Percentiles rank a stretch among this genome's conserved stretches.
These are phyloP conservation scores for Theonella swinhoei DNA, from an alignment of 37 sponge, comb jelly and placozoan species.

Conservation along the genomic window DNA sequence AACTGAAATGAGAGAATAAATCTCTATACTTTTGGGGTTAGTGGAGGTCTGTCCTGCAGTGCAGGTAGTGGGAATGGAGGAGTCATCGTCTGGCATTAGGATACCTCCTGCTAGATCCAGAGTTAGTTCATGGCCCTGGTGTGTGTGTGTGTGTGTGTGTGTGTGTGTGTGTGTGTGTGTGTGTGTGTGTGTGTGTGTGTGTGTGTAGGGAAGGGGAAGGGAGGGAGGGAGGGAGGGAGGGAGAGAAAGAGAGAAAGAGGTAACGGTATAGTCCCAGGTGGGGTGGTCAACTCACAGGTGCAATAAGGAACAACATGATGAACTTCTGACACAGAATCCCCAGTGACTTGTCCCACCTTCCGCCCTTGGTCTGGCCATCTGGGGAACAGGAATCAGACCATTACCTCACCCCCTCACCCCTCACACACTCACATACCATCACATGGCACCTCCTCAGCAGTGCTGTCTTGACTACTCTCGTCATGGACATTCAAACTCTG, in stretches of 20 bases:
- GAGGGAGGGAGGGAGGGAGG: background rate
- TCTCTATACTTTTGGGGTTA: constrained; percentile 50
- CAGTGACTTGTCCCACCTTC: constrained; percentile 75
- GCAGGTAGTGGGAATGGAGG: constrained; percentile 20
- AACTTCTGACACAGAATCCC: constrained; percentile 92
- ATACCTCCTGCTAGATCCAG: constrained; percentile 71
- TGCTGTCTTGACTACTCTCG: background rate
- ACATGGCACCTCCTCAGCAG: background rate
- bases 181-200: background rate
- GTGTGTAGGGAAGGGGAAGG: background rate
- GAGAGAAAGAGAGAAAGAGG: background rate
- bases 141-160: background rate
- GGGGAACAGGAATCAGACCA: no score
- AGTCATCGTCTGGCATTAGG: constrained; percentile 71
- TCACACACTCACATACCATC: background rate
- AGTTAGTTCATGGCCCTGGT: constrained; percentile 68
- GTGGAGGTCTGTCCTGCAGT: constrained; percentile 33
- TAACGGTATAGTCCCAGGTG: no score
- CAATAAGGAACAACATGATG: constrained; percentile 87
- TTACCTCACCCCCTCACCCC: background rate
- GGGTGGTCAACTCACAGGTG: constrained; percentile 61
- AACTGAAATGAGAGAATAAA: background rate
- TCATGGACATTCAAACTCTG: background rate
- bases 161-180: background rate
- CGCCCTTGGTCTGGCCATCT: background rate